phyloP scores from a whole-genome alignment of 2,113 vertebrate genomes.

The Chlorodrepanis virens region DNA sequence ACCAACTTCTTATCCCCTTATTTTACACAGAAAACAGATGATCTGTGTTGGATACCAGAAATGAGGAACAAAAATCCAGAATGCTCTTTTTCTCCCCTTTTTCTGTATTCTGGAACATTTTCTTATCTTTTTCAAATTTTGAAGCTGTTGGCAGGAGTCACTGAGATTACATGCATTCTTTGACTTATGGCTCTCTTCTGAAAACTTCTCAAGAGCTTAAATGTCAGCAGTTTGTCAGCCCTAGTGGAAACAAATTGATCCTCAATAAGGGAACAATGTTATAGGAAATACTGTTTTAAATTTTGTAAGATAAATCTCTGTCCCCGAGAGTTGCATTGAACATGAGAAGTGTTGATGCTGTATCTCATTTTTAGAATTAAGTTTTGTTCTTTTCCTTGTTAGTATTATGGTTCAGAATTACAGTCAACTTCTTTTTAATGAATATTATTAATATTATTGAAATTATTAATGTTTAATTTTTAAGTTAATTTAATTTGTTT shows the following conservation, averaged over 20 bases:
- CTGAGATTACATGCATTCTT: neutral
- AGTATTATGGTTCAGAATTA: neutral
- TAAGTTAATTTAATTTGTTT: neutral
- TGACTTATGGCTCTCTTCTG: neutral
- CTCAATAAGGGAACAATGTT: neutral
- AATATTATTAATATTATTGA: neutral
- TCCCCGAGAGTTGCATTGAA: neutral
- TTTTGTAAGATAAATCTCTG: neutral
- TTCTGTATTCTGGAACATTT: neutral
- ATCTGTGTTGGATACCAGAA: neutral
- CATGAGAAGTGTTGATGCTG: neutral
- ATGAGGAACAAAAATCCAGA: neutral
- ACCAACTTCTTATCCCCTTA: neutral
- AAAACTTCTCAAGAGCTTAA: neutral
- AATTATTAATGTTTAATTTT: neutral
- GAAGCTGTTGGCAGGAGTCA: neutral
- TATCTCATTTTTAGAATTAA: neutral
- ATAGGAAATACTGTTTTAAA: neutral
- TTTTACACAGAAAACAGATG: neutral
- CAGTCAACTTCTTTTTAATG: neutral
- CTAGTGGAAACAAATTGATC: neutral
- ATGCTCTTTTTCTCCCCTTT: rapidly evolving
- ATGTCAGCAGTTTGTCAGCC: neutral
- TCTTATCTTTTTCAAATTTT: neutral
- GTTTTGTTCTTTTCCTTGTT: neutral